These are phyloP conservation scores for Anoplius nigerrimus DNA, from an alignment of 2,888 invertebrate species.

Conservation along the genomic window DNA sequence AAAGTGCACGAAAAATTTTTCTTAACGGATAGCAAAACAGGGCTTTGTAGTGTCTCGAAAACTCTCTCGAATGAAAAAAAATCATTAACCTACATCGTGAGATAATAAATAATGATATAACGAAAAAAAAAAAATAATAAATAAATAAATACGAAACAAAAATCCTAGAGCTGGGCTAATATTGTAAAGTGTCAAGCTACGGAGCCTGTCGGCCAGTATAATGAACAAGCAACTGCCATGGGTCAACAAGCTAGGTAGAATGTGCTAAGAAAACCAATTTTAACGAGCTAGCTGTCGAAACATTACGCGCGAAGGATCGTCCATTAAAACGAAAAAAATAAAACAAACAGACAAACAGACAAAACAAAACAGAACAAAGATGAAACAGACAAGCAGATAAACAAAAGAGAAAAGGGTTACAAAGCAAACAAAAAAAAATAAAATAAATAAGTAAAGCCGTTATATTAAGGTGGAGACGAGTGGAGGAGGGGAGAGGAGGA, in stretches of 20 bases:
- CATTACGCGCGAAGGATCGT: slow-evolving; percentile 58
- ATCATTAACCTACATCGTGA: slow-evolving; percentile 57
- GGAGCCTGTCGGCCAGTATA: slow-evolving; percentile 70
- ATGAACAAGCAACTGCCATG: slow-evolving; percentile 73
- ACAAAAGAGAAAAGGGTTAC: no score
- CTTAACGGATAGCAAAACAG: slow-evolving; percentile 55
- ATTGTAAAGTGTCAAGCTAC: slow-evolving; percentile 55
- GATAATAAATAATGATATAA: slow-evolving; percentile 52
- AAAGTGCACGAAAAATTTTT: slow-evolving; percentile 56
- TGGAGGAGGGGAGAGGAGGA: no score
- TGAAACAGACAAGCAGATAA: no score
- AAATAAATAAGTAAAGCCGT: no score
- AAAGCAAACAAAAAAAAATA: slow-evolving; percentile 5
- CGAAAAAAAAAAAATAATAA: slow-evolving; percentile 36
- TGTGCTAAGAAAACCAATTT: slow-evolving; percentile 68
- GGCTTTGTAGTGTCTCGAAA: slow-evolving; percentile 62
- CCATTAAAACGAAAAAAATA: slow-evolving; percentile 51
- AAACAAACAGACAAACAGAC: no score
- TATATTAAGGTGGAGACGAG: no score
- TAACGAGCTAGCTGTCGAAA: slow-evolving; percentile 67
- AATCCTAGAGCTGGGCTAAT: slow-evolving; percentile 52
- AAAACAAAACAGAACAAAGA: no score
- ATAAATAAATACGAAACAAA: slow-evolving; percentile 35
- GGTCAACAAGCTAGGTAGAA: slow-evolving; percentile 67
- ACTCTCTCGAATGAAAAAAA: slow-evolving; percentile 54